A percentile compares a stretch with the other conserved stretches of the same genome.
These are phyloP conservation scores for Melanophora roralis DNA, from an alignment of 2,888 invertebrate species.

Conservation along the genomic window DNA sequence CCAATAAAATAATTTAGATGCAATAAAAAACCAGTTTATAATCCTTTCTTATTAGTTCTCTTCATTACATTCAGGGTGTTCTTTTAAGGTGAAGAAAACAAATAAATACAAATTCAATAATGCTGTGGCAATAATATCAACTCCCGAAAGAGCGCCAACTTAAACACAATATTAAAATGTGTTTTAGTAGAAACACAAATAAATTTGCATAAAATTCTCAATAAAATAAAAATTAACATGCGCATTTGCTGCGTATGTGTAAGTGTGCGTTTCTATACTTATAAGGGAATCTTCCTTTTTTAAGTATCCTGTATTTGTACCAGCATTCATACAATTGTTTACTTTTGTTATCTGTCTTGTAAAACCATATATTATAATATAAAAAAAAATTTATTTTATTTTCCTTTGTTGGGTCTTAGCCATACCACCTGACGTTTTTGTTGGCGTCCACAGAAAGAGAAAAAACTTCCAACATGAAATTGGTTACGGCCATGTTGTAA, in stretches of 20 bases:
- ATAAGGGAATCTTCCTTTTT: constrained; percentile 20
- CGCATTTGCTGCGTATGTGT: constrained; percentile 52
- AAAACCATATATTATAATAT: constrained; percentile 40
- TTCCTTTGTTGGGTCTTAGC: constrained; percentile 25
- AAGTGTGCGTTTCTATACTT: not conserved
- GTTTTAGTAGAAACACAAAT: not conserved
- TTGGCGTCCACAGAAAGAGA: constrained; percentile 43
- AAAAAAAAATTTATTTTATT: constrained; percentile 37
- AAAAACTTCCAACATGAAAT: constrained; percentile 32
- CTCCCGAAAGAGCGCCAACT: not conserved
- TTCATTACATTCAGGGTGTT: constrained; percentile 13
- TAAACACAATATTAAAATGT: not conserved
- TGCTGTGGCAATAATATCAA: not conserved
- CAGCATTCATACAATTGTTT: constrained; percentile 17
- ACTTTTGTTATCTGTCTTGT: constrained; percentile 51
- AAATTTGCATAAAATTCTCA: constrained; percentile 39
- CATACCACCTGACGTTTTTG: constrained; percentile 55
- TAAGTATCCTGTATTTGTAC: constrained; percentile 12
- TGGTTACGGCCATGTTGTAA: constrained; percentile 58
- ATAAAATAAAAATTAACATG: constrained; percentile 58
- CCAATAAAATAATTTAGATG: constrained; percentile 51
- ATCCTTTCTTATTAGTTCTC: constrained; percentile 4
- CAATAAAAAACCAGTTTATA: constrained; percentile 35
- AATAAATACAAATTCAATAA: constrained; percentile 41
- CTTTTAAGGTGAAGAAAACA: constrained; percentile 33